Evolutionary conservation across 1,140 invertebrate genomes (phyloP), one percentile per base, ranked within the genome.

Genomic region (Alviniconcha marisindica): DNA sequence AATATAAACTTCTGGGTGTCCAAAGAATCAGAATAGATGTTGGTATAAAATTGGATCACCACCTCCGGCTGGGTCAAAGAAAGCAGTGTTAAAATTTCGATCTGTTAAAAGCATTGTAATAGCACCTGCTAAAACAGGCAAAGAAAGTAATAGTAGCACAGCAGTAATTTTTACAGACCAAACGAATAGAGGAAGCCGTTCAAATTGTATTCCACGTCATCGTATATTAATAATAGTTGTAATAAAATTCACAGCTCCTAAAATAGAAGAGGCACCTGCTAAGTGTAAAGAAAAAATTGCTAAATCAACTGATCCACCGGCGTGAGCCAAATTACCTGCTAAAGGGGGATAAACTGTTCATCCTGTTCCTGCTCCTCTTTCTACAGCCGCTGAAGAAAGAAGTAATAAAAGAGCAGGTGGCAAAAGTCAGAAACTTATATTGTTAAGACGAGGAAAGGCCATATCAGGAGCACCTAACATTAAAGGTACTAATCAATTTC

Each of bases 1-100:
- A 95, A 96, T 96, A 93, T 96, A 96, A 87, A 96, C 95, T 95
- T 96, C 95, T 51, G 95, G 95, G 84, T 96, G 96, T 0, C 95
- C 95, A 95, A 96, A 96, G 93, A 96, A 96, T 94, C 95, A 96
- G 94, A 96, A 96, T 94, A 96, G 93, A 92, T 96, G 96, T 94
- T 96, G 96, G 88, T 95, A 96, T 88, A 96, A 85, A 93, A 96
- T 94, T 73, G 95, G 95, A 87, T 96, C 95, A 77, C 95, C 95
- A 44, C 95, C 95, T 83, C 95, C 95, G 21, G 93, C 89, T 42
- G 95, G 95, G 83, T 96, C 94, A 94, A 96, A 96, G 92, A 96
- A 96, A 31, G 94, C 94, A 44, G 95, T 95, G 94, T 95, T 95
- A 90, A 96, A 90, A 92, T 96, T 96, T 90, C 95, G 95, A 93